Evolutionary conservation across 2,113 vertebrate genomes (phyloP).

Genomic region (Arizona elegans): DNA sequence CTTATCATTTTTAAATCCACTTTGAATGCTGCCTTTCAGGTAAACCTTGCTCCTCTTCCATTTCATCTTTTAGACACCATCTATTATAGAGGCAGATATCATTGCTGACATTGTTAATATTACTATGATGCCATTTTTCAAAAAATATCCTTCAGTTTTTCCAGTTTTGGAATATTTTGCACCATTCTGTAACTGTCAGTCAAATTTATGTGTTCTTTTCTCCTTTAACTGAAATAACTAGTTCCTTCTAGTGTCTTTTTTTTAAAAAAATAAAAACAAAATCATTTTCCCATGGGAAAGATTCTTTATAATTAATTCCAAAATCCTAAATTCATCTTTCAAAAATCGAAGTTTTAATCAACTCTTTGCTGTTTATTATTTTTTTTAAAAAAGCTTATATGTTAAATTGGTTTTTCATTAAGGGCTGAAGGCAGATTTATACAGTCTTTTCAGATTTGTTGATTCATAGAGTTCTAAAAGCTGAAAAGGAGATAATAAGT

Average conservation of each 20-base stretch:
- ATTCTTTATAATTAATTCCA: background rate
- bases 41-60: background rate
- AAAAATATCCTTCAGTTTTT: background rate
- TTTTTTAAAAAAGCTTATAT: background rate
- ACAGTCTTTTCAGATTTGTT: background rate
- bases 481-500: background rate
- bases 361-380: background rate
- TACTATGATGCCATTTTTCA: background rate
- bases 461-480: background rate
- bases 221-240: background rate
- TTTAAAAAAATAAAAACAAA: background rate
- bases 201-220: background rate
- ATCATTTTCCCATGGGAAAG: background rate
- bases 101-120: background rate
- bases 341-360: background rate
- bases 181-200: background rate
- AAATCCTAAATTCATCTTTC: background rate
- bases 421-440: background rate
- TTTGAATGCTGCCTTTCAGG: background rate
- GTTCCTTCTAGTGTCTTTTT: background rate
- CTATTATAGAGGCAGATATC: background rate
- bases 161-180: background rate
- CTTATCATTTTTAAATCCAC: background rate
- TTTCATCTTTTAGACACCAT: background rate
- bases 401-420: background rate